Evolutionary conservation across 2,888 invertebrate genomes (phyloP), one percentile per base, ranked within the genome.

Genomic region (Harmothoe impar): DNA sequence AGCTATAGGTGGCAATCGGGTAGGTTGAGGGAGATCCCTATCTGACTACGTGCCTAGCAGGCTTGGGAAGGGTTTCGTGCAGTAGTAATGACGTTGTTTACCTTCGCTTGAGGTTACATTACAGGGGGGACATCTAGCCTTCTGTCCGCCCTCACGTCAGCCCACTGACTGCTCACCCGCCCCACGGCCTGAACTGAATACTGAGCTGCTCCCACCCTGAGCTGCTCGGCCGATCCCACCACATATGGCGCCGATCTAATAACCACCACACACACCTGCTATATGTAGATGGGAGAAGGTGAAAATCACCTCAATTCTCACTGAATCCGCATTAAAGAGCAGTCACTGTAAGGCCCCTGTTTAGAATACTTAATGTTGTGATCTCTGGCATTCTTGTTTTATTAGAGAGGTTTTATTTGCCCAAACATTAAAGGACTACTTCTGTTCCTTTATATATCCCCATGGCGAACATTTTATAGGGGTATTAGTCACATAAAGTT

Each of bases 81-180:
- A 15, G n/a, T 25, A 72, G n/a, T 72, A 72, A 72, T 72, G 72
- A 72, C 72, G 72, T 72, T 72, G 31, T 72, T 72, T 72, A 72
- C 72, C 72, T 29, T 72, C 1, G 31, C 72, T 72, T 72, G 72
- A 72, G 72, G 29, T 72, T 3, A 29, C 72, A 72, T 72, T 72
- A 72, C 72, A 72, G 72, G 72, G 25, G 5, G 72, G 72, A 29
- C 72, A 20, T 3, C 31, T 25, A 29, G 7, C 72, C 0, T 15
- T 25, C 25, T 29, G 29, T 72, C 72, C 20, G 29, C n/a, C 72
- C 25, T 29, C 72, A 72, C 72, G 72, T 72, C 72, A 72, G 72
- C n/a, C 29, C 17, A 72, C 29, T 29, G 72, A 72, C 29, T 25
- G 31, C 43, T 43, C 15, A 5, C 31, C 15, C 7, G 62, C 62